These are phyloP conservation scores for Magallana angulata DNA, from an alignment of 1,140 invertebrate genomes.

Conservation along the genomic window DNA sequence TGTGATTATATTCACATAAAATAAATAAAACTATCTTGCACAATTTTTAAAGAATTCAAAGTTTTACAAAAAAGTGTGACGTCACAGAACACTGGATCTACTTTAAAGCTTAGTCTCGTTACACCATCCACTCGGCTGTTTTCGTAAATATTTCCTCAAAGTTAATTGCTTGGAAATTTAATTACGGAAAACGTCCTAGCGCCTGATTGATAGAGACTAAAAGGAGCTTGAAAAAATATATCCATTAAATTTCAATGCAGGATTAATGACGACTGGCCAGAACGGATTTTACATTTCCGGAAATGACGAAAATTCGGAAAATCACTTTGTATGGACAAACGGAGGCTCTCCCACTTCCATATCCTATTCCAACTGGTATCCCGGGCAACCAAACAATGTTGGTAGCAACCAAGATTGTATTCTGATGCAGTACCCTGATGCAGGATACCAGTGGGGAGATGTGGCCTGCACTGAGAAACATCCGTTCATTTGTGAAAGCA, in stretches of 20 bases:
- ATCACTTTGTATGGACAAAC: slow-evolving; percentile 61
- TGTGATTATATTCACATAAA: no score
- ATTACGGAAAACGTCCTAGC: no score
- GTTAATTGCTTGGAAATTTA: no score
- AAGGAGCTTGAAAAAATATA: no score
- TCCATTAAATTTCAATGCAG: slow-evolving; percentile 25
- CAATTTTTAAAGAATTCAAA: no score
- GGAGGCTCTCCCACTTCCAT: slow-evolving; percentile 54
- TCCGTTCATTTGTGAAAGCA: slow-evolving; percentile 68
- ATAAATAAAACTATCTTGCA: no score
- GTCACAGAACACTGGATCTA: no score
- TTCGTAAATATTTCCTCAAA: no score
- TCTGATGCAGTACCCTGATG: slow-evolving; percentile 63
- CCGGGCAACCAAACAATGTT: slow-evolving; percentile 69
- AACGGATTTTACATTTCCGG: slow-evolving; percentile 65
- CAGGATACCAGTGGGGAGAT: slow-evolving; percentile 68
- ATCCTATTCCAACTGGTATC: slow-evolving; percentile 66
- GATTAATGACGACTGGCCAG: slow-evolving; percentile 53
- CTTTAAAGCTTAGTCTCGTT: no score
- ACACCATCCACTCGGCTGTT: no score
- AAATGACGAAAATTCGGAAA: slow-evolving; percentile 61
- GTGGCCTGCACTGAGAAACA: slow-evolving; percentile 62
- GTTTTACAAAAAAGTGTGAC: no score
- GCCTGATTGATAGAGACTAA: no score
- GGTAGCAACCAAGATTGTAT: slow-evolving; percentile 65